Evolutionary conservation across 2,888 invertebrate species (phyloP).

Genomic region (Xylocampa areola): DNA sequence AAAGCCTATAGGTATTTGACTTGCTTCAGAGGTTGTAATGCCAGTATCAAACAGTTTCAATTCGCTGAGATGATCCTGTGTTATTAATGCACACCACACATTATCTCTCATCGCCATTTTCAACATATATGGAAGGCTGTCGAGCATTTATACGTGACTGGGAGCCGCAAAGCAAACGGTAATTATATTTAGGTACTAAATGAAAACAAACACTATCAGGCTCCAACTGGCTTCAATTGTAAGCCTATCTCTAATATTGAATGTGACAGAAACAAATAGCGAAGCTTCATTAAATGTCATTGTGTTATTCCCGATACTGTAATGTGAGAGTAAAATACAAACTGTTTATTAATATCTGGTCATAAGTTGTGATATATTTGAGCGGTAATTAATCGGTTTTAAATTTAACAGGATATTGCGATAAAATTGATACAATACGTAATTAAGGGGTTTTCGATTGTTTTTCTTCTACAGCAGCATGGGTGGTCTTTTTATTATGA

Average conservation of each 20-base stretch:
- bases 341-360: constrained; percentile 43
- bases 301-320: constrained; percentile 32
- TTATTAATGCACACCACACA: too few relatives aligned
- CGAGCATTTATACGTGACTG: constrained; percentile 33
- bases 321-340: constrained; percentile 30
- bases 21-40: too few relatives aligned
- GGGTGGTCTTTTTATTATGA: neutral
- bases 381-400: constrained; percentile 40
- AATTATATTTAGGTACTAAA: constrained; percentile 34
- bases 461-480: constrained; percentile 7
- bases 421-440: constrained; percentile 29
- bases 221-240: constrained; percentile 24
- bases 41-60: too few relatives aligned
- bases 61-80: too few relatives aligned
- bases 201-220: constrained; percentile 37
- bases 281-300: constrained; percentile 34
- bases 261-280: constrained; percentile 47
- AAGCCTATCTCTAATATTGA: constrained; percentile 50
- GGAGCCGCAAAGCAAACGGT: constrained; percentile 17
- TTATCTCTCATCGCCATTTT: neutral
- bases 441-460: constrained; percentile 11
- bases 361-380: constrained; percentile 30
- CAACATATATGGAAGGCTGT: neutral
- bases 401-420: constrained; percentile 36
- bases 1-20: too few relatives aligned